Evolutionary conservation across 2,888 invertebrate genomes (phyloP).

Genomic region (Cistogaster globosa): DNA sequence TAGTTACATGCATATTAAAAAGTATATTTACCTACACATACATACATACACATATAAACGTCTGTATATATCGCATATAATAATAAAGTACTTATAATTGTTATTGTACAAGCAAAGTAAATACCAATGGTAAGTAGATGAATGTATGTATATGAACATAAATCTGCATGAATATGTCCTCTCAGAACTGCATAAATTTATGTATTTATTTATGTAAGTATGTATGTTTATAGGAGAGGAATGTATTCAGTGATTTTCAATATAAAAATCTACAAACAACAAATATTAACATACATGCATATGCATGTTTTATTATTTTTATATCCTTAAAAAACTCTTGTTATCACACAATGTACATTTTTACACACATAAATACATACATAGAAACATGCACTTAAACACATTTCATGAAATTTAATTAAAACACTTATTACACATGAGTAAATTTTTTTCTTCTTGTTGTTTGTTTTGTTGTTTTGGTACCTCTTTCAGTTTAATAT

Average conservation of each 20-base stretch:
- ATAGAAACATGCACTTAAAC: constrained; percentile 10
- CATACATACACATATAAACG: not conserved
- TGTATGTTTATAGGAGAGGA: not conserved
- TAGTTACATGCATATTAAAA: no score
- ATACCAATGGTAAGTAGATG: not conserved
- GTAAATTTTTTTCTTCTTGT: constrained; percentile 33
- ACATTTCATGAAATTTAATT: constrained; percentile 63
- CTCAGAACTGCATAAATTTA: not conserved
- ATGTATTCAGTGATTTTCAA: constrained; percentile 66
- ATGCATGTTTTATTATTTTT: constrained; percentile 15
- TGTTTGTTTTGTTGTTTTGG: constrained; percentile 8
- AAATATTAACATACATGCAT: constrained; percentile 14
- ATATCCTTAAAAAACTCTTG: constrained; percentile 11
- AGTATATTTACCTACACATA: not conserved
- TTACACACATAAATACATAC: not conserved
- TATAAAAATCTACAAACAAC: constrained; percentile 25
- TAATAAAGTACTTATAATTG: constrained; percentile 45
- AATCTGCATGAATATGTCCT: not conserved
- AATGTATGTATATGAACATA: not conserved
- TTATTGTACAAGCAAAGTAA: constrained; percentile 47
- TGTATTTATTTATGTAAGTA: not conserved
- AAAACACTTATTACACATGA: constrained; percentile 69
- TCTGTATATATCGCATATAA: not conserved
- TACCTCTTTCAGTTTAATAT: constrained; percentile 11
- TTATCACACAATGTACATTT: not conserved